Evolutionary conservation across 2,113 vertebrate genomes (phyloP).

Genomic region (Pipa parva): DNA sequence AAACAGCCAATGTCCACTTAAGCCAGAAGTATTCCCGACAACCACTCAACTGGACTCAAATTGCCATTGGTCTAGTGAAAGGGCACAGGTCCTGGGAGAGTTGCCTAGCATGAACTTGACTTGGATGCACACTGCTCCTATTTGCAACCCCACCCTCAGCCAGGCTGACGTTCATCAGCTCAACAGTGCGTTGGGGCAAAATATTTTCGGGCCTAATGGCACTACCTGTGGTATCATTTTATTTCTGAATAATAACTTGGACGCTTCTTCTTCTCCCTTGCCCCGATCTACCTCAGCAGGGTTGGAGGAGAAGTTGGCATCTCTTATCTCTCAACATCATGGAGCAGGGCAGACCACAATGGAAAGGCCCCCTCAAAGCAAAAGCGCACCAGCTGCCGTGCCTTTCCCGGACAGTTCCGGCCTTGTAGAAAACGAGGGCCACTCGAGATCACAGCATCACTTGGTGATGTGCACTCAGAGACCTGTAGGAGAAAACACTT

Average conservation of each 20-base stretch:
- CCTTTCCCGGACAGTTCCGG: fast-evolving
- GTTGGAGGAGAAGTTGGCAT: neutral
- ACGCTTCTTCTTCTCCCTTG: slow-evolving; percentile 51
- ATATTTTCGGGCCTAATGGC: slow-evolving; percentile 39
- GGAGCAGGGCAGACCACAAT: slow-evolving; percentile 24
- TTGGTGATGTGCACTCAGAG: neutral
- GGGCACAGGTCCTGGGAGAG: slow-evolving; percentile 37
- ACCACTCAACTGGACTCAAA: neutral
- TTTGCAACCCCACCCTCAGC: slow-evolving; percentile 66
- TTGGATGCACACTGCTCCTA: slow-evolving; percentile 74
- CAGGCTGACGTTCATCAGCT: slow-evolving; percentile 40
- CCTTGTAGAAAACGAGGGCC: neutral
- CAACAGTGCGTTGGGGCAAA: slow-evolving; percentile 33
- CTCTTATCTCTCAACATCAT: neutral
- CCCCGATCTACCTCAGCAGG: neutral
- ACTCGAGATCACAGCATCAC: neutral
- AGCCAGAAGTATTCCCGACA: fast-evolving
- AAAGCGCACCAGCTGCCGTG: slow-evolving; percentile 46
- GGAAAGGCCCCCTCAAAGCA: slow-evolving; percentile 47
- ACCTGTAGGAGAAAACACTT: neutral
- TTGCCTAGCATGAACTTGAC: slow-evolving; percentile 71
- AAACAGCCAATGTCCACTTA: neutral
- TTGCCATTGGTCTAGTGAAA: slow-evolving; percentile 29
- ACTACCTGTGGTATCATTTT: slow-evolving; percentile 60
- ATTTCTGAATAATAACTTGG: slow-evolving; percentile 45